Evolutionary conservation across 1,140 invertebrate species (phyloP).

Genomic region (Dryas iulia): DNA sequence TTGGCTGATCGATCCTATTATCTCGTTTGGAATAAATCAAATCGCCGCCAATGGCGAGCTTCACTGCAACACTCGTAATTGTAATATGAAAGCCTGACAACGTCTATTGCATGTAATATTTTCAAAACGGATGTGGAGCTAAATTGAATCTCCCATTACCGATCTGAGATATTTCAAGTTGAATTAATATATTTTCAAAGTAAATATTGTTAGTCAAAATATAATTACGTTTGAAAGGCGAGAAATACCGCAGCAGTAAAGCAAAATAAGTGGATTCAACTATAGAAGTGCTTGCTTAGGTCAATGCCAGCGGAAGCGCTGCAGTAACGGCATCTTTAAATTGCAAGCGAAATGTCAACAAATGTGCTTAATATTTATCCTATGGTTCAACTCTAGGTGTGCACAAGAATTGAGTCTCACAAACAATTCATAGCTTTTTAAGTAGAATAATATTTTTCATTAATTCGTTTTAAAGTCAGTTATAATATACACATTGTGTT

Average conservation of each 20-base stretch:
- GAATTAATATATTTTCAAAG: too few relatives aligned
- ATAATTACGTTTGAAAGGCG: neutral
- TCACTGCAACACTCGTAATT: conserved; percentile 18
- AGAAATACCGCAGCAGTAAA: neutral
- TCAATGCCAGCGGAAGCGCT: conserved; percentile 58
- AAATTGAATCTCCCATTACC: neutral
- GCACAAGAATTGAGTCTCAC: conserved; percentile 20
- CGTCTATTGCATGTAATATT: conserved; percentile 14
- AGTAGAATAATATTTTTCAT: neutral
- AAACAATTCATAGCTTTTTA: conserved; percentile 4
- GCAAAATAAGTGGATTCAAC: neutral
- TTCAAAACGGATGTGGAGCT: neutral
- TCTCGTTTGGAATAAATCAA: conserved; percentile 54
- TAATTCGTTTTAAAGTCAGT: neutral
- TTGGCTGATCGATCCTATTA: conserved; percentile 61
- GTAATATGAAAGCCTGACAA: conserved; percentile 25
- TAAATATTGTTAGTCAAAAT: neutral
- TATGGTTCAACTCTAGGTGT: neutral
- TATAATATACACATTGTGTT: too few relatives aligned
- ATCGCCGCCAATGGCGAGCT: conserved; percentile 35
- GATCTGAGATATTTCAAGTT: neutral
- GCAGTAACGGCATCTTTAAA: conserved; percentile 45
- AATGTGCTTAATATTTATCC: conserved; percentile 35
- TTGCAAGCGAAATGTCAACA: conserved; percentile 54
- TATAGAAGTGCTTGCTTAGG: conserved; percentile 21